Evolutionary conservation across 2,113 vertebrate genomes (phyloP).

Genomic region (Lathamus discolor): DNA sequence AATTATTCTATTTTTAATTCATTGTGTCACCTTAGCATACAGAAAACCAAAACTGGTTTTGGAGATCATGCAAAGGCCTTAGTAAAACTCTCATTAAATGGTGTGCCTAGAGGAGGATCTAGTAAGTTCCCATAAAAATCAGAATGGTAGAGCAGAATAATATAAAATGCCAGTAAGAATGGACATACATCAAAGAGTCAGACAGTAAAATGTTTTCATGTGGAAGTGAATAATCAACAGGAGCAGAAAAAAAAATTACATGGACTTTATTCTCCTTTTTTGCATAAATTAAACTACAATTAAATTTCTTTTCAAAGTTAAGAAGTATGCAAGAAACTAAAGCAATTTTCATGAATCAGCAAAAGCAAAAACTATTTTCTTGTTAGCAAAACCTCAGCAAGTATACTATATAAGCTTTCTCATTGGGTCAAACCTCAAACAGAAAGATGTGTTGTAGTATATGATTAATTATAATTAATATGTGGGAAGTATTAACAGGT

Average conservation of each 20-base stretch:
- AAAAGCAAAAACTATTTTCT: not conserved
- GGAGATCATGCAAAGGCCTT: not conserved
- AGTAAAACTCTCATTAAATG: not conserved
- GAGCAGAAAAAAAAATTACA: not conserved
- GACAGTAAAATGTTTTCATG: not conserved
- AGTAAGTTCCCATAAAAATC: not conserved
- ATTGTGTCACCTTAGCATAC: not conserved
- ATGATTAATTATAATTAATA: conserved; percentile 67
- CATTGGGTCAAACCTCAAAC: not conserved
- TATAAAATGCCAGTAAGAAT: not conserved
- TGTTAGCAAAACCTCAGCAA: not conserved
- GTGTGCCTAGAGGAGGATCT: not conserved
- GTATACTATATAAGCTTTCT: not conserved
- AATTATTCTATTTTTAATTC: not conserved
- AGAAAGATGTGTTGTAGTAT: conserved; percentile 6
- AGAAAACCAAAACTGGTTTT: not conserved
- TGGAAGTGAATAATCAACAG: not conserved
- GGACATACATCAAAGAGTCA: not conserved
- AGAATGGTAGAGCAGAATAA: not conserved
- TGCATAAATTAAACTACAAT: not conserved
- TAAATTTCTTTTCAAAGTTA: not conserved
- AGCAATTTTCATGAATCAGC: not conserved
- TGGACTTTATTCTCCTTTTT: not conserved
- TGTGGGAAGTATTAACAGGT: conserved; percentile 36
- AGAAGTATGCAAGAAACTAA: not conserved